These are phyloP conservation scores for Eupleurogrammus muticus DNA, from an alignment of 2,797 vertebrate genomes.

Conservation along the genomic window DNA sequence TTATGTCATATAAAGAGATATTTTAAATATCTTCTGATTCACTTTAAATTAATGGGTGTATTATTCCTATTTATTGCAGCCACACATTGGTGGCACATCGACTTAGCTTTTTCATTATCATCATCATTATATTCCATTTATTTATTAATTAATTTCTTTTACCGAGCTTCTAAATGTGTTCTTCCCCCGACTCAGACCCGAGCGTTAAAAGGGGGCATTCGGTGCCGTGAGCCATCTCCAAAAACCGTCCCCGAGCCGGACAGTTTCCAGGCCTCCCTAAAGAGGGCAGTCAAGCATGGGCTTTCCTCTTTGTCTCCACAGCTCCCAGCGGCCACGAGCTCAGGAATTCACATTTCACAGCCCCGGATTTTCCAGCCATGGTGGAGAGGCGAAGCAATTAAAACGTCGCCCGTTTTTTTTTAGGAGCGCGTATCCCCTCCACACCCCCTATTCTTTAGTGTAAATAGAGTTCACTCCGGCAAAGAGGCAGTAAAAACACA, in stretches of 20 bases:
- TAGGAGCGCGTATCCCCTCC: constrained; percentile 58
- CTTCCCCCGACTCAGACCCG: constrained; percentile 16
- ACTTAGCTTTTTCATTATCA: background rate
- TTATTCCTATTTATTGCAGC: background rate
- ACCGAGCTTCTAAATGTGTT: constrained; percentile 5
- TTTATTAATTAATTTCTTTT: constrained; percentile 5
- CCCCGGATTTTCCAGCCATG: constrained; percentile 74
- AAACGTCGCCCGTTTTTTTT: constrained; percentile 80
- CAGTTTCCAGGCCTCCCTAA: constrained; percentile 92
- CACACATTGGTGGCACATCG: too few species aligned
- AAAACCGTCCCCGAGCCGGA: constrained; percentile 66
- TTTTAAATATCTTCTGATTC: background rate
- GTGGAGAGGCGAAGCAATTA: constrained; percentile 79
- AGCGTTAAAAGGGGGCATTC: constrained; percentile 55
- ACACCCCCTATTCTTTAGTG: constrained; percentile 67
- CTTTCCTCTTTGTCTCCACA: constrained; percentile 81
- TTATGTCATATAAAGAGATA: background rate
- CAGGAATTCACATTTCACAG: constrained; percentile 82
- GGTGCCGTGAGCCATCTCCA: constrained; percentile 55
- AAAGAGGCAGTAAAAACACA: constrained; percentile 80
- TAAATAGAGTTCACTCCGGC: constrained; percentile 75
- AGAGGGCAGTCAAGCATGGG: constrained; percentile 94
- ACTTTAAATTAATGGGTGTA: background rate
- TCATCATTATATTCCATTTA: too few species aligned
- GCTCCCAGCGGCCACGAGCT: constrained; percentile 78